Evolutionary conservation across 2,888 invertebrate species (phyloP).

Genomic region (Horisme vitalbata): DNA sequence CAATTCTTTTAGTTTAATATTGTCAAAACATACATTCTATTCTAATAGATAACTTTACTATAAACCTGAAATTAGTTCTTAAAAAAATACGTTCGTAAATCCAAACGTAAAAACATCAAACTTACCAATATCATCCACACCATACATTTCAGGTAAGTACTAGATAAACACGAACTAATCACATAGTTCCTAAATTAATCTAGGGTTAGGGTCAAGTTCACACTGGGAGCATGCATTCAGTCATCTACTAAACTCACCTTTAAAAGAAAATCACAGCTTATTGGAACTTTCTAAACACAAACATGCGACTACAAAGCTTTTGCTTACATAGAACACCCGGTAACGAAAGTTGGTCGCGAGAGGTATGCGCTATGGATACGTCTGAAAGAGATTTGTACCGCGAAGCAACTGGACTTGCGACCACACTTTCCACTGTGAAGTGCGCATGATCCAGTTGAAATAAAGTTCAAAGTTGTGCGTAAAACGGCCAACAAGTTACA

Average conservation of each 20-base stretch:
- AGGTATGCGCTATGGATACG: conserved; percentile 42
- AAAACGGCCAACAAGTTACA: not conserved
- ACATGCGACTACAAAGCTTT: conserved; percentile 63
- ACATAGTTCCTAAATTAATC: conserved; percentile 15
- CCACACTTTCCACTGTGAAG: conserved; percentile 30
- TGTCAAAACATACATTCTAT: too few species aligned
- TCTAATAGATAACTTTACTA: too few species aligned
- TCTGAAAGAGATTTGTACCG: conserved; percentile 50
- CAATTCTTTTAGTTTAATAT: too few species aligned
- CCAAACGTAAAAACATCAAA: too few species aligned
- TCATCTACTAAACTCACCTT: conserved; percentile 69
- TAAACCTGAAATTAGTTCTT: too few species aligned
- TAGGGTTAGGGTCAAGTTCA: conserved; percentile 17
- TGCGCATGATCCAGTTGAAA: conserved; percentile 44
- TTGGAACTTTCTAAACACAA: conserved; percentile 68
- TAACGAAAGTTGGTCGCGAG: conserved; percentile 55
- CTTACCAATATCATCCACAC: conserved; percentile 20
- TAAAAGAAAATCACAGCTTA: conserved; percentile 55
- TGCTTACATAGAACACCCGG: conserved; percentile 78
- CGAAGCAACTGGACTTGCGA: conserved; percentile 53
- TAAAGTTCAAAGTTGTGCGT: conserved; percentile 2
- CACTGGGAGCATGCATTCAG: conserved; percentile 42
- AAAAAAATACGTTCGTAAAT: too few species aligned
- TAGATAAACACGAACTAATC: conserved; percentile 11
- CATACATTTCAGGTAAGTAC: conserved; percentile 23